Evolutionary conservation across 23 tunicate species (phyloP).

Genomic region (Pegea sp.): DNA sequence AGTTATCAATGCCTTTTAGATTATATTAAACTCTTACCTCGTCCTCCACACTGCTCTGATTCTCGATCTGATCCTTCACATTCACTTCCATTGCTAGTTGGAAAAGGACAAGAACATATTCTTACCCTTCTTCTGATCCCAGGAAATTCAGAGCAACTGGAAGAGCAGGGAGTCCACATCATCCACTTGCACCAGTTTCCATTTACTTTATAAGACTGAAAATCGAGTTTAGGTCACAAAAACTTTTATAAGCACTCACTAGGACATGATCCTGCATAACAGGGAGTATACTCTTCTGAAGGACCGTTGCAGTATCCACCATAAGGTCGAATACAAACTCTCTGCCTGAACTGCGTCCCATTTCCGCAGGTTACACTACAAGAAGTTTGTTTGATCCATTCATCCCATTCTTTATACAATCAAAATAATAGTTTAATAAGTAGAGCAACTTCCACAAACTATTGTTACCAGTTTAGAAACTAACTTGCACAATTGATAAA

Average conservation of each 20-base stretch:
- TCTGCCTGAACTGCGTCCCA: conserved; percentile 4
- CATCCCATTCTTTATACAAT: conserved; percentile 17
- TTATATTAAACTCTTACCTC: no score
- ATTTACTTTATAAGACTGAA: conserved; percentile 1
- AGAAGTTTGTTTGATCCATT: conserved; percentile 16
- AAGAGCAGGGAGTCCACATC: not conserved
- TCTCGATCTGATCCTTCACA: not conserved
- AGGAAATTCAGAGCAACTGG: not conserved
- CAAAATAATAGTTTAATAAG: not conserved
- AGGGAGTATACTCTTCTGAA: conserved; percentile 10
- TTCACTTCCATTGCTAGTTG: not conserved
- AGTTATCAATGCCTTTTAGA: no score
- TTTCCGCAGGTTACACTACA: conserved; percentile 40
- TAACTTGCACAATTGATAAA: conserved; percentile 9
- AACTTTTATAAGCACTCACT: no score
- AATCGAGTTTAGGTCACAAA: no score
- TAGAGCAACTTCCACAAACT: no score
- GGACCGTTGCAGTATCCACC: conserved; percentile 19
- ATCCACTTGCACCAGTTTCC: conserved; percentile 1
- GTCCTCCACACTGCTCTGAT: not conserved
- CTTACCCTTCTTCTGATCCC: not conserved
- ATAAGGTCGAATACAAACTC: conserved; percentile 8
- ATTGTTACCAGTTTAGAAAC: conserved; percentile 2
- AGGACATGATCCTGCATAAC: conserved; percentile 15
- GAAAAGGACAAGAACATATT: not conserved